A percentile compares a stretch with the other conserved stretches of the same genome.
Evolutionary conservation across 2,888 invertebrate species (phyloP).

Genomic region (Autographa gamma): DNA sequence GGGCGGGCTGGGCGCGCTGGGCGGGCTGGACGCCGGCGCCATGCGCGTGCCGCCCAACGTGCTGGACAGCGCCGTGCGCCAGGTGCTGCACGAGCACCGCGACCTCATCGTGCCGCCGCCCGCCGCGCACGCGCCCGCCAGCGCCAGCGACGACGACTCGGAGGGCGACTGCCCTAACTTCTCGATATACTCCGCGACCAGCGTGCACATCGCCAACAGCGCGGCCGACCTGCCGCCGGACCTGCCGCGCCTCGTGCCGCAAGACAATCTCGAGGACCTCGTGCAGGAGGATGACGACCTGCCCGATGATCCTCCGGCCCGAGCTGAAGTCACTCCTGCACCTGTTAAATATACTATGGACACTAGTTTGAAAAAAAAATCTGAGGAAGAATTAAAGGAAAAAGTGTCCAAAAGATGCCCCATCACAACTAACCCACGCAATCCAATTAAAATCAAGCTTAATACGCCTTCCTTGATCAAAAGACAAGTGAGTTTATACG

Average conservation of each 20-base stretch:
- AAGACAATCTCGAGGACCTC: constrained; percentile 49
- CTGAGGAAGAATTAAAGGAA: constrained; percentile 77
- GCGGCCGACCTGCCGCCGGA: constrained; percentile 48
- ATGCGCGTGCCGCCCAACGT: constrained; percentile 69
- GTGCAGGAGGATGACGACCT: constrained; percentile 54
- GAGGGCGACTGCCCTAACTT: constrained; percentile 95
- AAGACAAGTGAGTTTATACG: constrained; percentile 86
- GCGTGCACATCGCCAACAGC: constrained; percentile 92
- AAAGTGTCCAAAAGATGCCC: constrained; percentile 80
- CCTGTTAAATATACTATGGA: constrained; percentile 18
- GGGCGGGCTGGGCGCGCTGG: constrained; percentile 65
- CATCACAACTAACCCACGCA: constrained; percentile 77
- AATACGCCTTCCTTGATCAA: constrained; percentile 85
- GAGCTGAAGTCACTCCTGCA: constrained; percentile 10
- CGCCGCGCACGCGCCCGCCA: constrained; percentile 53
- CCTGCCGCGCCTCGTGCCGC: constrained; percentile 45
- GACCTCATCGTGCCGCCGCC: constrained; percentile 63
- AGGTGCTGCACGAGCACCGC: constrained; percentile 79
- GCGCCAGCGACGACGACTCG: constrained; percentile 82
- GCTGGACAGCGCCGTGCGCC: constrained; percentile 78
- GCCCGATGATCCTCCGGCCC: constrained; percentile 12
- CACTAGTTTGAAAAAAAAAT: constrained; percentile 59
- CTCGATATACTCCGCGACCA: constrained; percentile 94
- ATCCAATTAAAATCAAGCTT: constrained; percentile 83
- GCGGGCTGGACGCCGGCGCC: constrained; percentile 65